Evolutionary conservation across 2,113 vertebrate genomes (phyloP).

Genomic region (Apteryx mantelli): DNA sequence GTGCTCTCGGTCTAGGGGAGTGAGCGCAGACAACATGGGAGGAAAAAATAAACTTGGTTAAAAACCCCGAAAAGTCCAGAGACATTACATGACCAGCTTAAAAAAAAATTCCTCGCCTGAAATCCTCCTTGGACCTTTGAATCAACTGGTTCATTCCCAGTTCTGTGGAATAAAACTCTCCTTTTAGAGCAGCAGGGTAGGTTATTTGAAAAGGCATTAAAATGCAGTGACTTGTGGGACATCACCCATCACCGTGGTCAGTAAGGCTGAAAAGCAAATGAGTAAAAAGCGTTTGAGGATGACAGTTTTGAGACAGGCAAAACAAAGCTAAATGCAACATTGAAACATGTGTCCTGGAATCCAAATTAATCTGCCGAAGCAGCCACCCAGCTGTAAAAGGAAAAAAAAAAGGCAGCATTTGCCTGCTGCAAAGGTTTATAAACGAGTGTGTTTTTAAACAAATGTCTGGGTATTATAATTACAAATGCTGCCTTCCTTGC

Average conservation of each 20-base stretch:
- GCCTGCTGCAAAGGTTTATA: background rate
- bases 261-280: background rate
- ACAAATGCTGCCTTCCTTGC: background rate
- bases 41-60: background rate
- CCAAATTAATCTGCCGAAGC: background rate
- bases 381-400: background rate
- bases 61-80: background rate
- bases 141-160: background rate
- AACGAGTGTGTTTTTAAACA: background rate
- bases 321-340: background rate
- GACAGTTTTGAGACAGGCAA: background rate
- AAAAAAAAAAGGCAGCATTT: background rate
- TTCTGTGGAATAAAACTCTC: background rate
- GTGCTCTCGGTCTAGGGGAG: no score
- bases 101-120: background rate
- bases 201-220: background rate
- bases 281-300: background rate
- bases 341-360: background rate
- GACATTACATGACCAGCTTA: background rate
- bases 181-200: background rate
- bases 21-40: background rate
- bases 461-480: background rate
- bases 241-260: fast-evolving
- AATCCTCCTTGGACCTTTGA: background rate
- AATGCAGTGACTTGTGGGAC: background rate